Percentiles rank a stretch among this genome's conserved stretches.
These are phyloP conservation scores for Caranx melampygus DNA, from an alignment of 2,113 vertebrate species.

Conservation along the genomic window DNA sequence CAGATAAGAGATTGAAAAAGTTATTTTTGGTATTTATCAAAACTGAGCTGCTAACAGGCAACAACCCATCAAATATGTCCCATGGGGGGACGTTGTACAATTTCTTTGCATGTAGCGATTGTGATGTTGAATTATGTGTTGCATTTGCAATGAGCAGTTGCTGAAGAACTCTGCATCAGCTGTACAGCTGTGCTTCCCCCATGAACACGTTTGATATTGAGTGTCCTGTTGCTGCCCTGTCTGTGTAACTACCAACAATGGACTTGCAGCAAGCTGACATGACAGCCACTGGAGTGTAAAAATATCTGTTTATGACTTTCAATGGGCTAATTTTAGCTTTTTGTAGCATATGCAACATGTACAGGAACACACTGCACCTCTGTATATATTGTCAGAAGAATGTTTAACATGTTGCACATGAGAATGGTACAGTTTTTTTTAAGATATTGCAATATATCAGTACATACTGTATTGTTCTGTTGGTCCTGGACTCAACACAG, in stretches of 20 bases:
- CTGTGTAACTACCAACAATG: conserved; percentile 10
- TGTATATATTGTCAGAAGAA: conserved; percentile 57
- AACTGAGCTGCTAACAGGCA: conserved; percentile 37
- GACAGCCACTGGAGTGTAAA: conserved; percentile 21
- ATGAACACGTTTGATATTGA: conserved; percentile 17
- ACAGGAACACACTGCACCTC: conserved; percentile 52
- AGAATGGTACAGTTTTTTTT: conserved; percentile 42
- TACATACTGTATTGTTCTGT: conserved; percentile 28
- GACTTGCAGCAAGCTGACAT: conserved; percentile 31
- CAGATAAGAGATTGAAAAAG: conserved; percentile 17
- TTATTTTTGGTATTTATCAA: conserved; percentile 45
- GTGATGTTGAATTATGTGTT: conserved; percentile 4
- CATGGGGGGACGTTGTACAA: not conserved
- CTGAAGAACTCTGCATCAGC: not conserved
- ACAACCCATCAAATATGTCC: conserved; percentile 20
- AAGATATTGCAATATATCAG: conserved; percentile 64
- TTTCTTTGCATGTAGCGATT: not conserved
- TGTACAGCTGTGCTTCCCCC: conserved; percentile 5
- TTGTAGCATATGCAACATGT: conserved; percentile 69
- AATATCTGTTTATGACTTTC: conserved; percentile 15
- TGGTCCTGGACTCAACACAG: not conserved
- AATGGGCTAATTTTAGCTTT: conserved; percentile 24
- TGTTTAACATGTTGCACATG: conserved; percentile 56
- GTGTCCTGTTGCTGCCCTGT: conserved; percentile 10
- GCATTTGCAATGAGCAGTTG: conserved; percentile 9